phyloP scores from a whole-genome alignment of 2,797 vertebrate genomes.

The Poeciliopsis infans region DNA sequence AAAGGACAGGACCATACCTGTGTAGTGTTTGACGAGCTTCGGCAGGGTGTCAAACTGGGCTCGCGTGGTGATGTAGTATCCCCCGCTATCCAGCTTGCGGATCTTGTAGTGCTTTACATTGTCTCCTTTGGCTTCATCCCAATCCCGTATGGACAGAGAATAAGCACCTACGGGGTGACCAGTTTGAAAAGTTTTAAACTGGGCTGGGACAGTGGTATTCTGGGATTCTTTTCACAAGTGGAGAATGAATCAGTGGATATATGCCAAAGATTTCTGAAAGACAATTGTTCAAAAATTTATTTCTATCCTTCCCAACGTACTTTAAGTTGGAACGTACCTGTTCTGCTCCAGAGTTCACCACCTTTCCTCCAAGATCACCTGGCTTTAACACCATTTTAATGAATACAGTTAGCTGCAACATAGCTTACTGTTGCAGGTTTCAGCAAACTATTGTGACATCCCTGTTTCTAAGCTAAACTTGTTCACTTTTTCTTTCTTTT shows the following conservation, averaged over 20 bases:
- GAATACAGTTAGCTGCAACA: background rate
- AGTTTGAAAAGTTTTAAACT: background rate
- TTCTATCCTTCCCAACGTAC: background rate
- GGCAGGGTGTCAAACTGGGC: slow-evolving; percentile 94
- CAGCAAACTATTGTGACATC: background rate
- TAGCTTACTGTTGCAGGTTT: background rate
- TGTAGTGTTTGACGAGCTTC: slow-evolving; percentile 95
- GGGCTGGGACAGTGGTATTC: background rate
- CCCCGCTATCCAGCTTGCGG: slow-evolving; percentile 94
- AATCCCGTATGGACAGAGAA: slow-evolving; percentile 94
- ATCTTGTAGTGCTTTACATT: slow-evolving; percentile 99
- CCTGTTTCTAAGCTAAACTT: background rate
- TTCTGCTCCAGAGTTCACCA: background rate
- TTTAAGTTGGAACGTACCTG: background rate
- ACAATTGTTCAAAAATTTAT: background rate
- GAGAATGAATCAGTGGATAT: background rate
- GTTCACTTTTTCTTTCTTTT: background rate
- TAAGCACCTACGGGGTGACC: slow-evolving; percentile 84
- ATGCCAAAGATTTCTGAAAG: background rate
- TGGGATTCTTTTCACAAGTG: background rate
- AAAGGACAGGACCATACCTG: slow-evolving; percentile 79
- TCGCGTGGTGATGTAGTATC: slow-evolving; percentile 95
- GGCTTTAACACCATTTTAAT: background rate
- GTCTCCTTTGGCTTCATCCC: slow-evolving; percentile 93
- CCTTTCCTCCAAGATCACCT: background rate